These are phyloP conservation scores for Chaetodon trifascialis DNA, from an alignment of 2,113 vertebrate genomes.

Conservation along the genomic window DNA sequence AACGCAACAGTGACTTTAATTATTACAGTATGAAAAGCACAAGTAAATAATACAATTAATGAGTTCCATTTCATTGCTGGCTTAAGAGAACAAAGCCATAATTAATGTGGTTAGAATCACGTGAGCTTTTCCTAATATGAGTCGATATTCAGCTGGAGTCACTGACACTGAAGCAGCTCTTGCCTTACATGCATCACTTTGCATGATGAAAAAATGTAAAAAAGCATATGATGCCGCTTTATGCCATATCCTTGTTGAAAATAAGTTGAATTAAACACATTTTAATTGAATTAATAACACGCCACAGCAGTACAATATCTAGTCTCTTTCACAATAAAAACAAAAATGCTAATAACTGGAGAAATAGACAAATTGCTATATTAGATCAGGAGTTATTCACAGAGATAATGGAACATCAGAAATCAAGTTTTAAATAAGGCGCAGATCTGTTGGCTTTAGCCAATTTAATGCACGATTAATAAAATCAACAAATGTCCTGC, in stretches of 20 bases:
- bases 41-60: neutral
- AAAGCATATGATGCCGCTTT: neutral
- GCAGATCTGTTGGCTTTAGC: neutral
- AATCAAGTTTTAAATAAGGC: constrained; percentile 4
- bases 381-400: neutral
- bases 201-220: neutral
- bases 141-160: neutral
- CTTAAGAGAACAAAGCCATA: neutral
- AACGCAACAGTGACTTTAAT: neutral
- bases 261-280: neutral
- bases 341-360: neutral
- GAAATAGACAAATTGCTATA: neutral
- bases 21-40: neutral
- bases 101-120: neutral
- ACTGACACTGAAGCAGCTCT: neutral
- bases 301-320: neutral
- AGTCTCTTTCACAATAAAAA: neutral
- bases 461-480: constrained; percentile 35
- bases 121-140: neutral
- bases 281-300: neutral
- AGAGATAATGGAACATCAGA: neutral
- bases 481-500: constrained; percentile 23
- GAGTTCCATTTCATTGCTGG: neutral
- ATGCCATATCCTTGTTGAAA: neutral
- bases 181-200: neutral